Evolutionary conservation across 2,113 vertebrate species (phyloP).

Genomic region (Neolamprologus kungweensis): DNA sequence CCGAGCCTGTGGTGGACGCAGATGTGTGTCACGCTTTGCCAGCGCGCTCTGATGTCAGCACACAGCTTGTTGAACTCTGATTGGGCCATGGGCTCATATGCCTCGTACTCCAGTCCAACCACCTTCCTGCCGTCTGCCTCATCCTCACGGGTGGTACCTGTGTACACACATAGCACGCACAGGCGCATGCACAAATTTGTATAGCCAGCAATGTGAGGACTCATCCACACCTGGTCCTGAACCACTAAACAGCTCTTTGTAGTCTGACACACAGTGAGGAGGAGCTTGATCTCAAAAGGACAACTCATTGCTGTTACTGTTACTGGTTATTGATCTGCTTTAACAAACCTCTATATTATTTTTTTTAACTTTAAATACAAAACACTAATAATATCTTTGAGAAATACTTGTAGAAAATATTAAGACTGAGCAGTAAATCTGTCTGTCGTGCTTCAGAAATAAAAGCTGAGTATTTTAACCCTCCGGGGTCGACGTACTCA

Average conservation of each 20-base stretch:
- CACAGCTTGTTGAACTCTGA: slow-evolving; percentile 83
- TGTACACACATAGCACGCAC: neutral
- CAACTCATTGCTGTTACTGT: neutral
- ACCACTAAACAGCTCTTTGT: neutral
- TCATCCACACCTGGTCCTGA: neutral
- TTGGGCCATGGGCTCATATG: slow-evolving; percentile 84
- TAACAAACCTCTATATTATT: neutral
- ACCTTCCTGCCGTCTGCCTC: slow-evolving; percentile 81
- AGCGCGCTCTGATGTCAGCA: slow-evolving; percentile 73
- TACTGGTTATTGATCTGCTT: neutral
- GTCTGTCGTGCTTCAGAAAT: neutral
- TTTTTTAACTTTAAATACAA: neutral
- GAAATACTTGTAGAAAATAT: neutral
- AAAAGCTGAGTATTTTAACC: neutral
- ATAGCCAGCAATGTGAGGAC: neutral
- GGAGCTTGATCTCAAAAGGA: neutral
- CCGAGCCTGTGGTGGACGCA: slow-evolving; percentile 87
- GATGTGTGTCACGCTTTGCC: slow-evolving; percentile 79
- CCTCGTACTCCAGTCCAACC: slow-evolving; percentile 85
- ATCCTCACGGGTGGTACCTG: slow-evolving; percentile 85
- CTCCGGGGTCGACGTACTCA: neutral
- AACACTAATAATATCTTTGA: neutral
- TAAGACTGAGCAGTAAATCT: neutral
- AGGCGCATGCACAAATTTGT: neutral
- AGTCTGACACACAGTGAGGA: neutral